Evolutionary conservation across 2,888 invertebrate species (phyloP), one percentile per base, ranked within the genome.

Genomic region (Caenorhabditis plicata): DNA sequence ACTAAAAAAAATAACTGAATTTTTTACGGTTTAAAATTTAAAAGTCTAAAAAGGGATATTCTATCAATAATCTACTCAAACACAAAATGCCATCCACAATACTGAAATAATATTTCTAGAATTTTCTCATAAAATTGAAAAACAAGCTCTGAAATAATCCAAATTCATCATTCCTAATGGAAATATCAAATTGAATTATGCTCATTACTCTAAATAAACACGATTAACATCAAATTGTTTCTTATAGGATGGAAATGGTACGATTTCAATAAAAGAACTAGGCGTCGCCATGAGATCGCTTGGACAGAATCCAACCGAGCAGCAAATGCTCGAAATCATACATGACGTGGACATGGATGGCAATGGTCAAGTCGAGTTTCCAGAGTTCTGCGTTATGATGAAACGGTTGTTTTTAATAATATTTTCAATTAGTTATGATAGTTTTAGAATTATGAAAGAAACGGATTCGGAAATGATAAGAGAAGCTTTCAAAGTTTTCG

Each of bases 401-500:
- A 72, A 72, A 42, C 58, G 68, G 68, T 65, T 38, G n/a, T n/a
- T 5, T 13, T 43, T 4, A 27, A 13, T 25, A 20, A 19, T 9
- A 9, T 23, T 32, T 33, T 8, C 2, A n/a, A n/a, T n/a, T n/a
- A n/a, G n/a, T n/a, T n/a, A n/a, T n/a, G n/a, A n/a, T 20, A 13
- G 9, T 58, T 66, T 26, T 55, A 66, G 77, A 49, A 71, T 80
- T 53, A 79, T 80, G 77, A 79, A 70, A 36, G 70, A 70, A 19
- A 70, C 70, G 15, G 72, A 69, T 49, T 69, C 74, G 11, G 75
- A 78, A 45, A 80, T 80, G 80, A 80, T 79, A 49, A 62, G 79
- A 9, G 79, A 79, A 41, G 79, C 78, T 3, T 79, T 80, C 64
- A 71, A 77, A 29, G 69, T 77, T 13, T 69, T 69, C 53, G 69